Evolutionary conservation across 2,113 vertebrate species (phyloP).

Genomic region (Ondatra zibethicus): DNA sequence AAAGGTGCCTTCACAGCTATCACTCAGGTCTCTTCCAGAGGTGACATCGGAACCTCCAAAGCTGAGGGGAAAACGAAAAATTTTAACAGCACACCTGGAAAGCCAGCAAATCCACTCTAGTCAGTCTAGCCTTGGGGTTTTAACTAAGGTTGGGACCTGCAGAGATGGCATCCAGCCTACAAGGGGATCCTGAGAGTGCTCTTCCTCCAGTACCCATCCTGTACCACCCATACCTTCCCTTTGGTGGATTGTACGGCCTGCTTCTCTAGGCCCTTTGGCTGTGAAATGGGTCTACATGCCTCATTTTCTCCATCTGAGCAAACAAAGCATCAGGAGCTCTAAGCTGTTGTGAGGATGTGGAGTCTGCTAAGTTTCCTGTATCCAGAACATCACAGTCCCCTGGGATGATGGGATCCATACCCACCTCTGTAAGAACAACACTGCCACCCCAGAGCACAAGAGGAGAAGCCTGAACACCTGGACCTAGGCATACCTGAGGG

Average conservation of each 20-base stretch:
- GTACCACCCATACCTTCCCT: background rate
- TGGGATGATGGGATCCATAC: background rate
- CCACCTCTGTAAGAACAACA: background rate
- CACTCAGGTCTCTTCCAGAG: conserved; percentile 96
- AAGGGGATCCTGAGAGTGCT: background rate
- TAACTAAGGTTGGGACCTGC: background rate
- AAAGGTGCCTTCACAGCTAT: conserved; percentile 92
- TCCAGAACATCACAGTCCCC: too few relatives aligned
- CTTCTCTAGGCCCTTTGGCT: background rate
- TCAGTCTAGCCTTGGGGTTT: background rate
- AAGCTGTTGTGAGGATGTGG: background rate
- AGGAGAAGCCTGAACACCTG: background rate
- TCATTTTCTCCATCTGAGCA: background rate
- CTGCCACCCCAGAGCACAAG: background rate
- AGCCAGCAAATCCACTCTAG: too few relatives aligned
- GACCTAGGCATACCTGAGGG: background rate
- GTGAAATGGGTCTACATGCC: background rate
- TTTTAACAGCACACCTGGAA: accelerated
- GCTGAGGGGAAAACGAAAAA: conserved; percentile 75
- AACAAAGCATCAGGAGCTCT: accelerated
- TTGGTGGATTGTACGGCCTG: background rate
- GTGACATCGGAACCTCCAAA: conserved; percentile 91
- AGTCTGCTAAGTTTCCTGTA: background rate
- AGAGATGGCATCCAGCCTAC: background rate
- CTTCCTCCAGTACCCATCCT: background rate